A percentile compares a stretch with the other conserved stretches of the same genome.
Evolutionary conservation across 2,113 vertebrate genomes (phyloP).

Genomic region (Amazona vittata): DNA sequence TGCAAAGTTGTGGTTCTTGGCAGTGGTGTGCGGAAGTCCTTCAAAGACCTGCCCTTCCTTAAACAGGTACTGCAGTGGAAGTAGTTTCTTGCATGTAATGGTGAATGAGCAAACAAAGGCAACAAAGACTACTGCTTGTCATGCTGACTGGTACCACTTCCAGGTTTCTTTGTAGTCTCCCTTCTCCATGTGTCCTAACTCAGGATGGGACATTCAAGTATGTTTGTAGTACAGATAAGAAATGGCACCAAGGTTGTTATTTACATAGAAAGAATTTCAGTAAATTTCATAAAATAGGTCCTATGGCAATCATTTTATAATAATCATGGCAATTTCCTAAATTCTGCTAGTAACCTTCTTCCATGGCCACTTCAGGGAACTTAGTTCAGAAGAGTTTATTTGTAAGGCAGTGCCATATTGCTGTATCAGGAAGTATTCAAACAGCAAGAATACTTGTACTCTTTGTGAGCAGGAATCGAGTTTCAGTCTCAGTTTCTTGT

Average conservation of each 20-base stretch:
- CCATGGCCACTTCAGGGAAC: background rate
- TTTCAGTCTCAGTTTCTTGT: background rate
- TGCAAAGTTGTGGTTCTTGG: slow-evolving; percentile 94
- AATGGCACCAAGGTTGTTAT: background rate
- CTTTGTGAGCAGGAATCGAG: background rate
- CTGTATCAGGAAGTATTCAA: background rate
- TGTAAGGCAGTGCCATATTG: background rate
- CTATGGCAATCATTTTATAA: background rate
- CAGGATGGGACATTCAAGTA: too few relatives aligned
- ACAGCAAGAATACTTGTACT: background rate
- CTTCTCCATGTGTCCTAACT: background rate
- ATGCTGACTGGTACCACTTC: background rate
- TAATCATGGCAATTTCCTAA: background rate
- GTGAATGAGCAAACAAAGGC: background rate
- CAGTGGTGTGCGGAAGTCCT: slow-evolving; percentile 84
- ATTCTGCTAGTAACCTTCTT: background rate
- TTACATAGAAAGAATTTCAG: background rate
- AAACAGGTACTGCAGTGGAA: slow-evolving; percentile 70
- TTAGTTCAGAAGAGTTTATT: background rate
- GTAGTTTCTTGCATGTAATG: background rate
- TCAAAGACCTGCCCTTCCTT: slow-evolving; percentile 77
- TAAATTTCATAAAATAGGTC: background rate
- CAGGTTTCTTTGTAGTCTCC: background rate
- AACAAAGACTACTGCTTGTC: background rate
- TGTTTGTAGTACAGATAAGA: background rate